Percentiles rank a stretch among this genome's conserved stretches.
Evolutionary conservation across 2,888 invertebrate species (phyloP).

Genomic region (Synanthedon vespiformis): DNA sequence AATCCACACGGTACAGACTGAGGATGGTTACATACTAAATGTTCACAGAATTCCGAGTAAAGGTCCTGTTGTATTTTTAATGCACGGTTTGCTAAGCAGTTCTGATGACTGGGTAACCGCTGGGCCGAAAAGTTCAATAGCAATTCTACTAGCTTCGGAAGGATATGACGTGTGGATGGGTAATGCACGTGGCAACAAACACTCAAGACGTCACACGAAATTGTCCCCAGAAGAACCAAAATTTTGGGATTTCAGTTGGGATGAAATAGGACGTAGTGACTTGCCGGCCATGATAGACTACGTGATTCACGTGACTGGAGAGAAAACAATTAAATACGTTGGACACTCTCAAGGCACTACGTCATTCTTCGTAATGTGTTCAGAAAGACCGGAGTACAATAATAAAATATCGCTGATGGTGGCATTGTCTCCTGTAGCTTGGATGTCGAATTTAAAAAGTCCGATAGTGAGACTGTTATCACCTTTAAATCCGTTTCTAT

Average conservation of each 20-base stretch:
- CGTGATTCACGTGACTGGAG: slow-evolving; percentile 60
- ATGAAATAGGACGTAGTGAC: slow-evolving; percentile 80
- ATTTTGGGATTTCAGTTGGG: slow-evolving; percentile 77
- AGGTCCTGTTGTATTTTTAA: slow-evolving; percentile 68
- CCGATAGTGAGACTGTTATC: slow-evolving; percentile 13
- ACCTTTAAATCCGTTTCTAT: background rate
- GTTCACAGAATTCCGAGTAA: slow-evolving; percentile 77
- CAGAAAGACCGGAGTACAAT: slow-evolving; percentile 70
- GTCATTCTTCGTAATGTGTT: slow-evolving; percentile 71
- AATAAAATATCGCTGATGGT: slow-evolving; percentile 68
- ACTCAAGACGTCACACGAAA: slow-evolving; percentile 59
- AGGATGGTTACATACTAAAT: slow-evolving; percentile 80
- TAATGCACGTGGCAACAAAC: slow-evolving; percentile 79
- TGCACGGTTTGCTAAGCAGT: slow-evolving; percentile 79
- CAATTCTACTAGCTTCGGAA: slow-evolving; percentile 67
- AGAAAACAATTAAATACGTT: slow-evolving; percentile 72
- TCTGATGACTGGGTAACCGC: slow-evolving; percentile 78
- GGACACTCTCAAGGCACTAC: slow-evolving; percentile 83
- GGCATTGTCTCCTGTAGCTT: slow-evolving; percentile 73
- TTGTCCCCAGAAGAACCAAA: slow-evolving; percentile 26
- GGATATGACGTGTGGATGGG: slow-evolving; percentile 82
- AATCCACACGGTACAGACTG: slow-evolving; percentile 67
- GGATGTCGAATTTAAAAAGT: slow-evolving; percentile 45
- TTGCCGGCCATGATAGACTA: slow-evolving; percentile 81
- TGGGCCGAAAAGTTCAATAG: slow-evolving; percentile 65